Base-by-base conservation (phyloP, 2,888 invertebrate genomes). In the Drosophila picticornis region DNA sequence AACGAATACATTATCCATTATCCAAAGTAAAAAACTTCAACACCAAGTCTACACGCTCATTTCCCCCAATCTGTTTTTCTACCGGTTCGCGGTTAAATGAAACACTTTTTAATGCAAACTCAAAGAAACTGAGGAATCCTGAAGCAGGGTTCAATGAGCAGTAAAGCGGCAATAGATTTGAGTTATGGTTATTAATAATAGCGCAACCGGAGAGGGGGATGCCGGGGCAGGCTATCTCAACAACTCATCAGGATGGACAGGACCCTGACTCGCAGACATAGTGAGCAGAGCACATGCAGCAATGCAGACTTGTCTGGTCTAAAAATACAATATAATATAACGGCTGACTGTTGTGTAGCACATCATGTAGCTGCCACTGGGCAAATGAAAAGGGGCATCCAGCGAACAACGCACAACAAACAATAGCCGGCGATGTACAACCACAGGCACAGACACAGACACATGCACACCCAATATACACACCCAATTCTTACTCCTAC, bases 111-210 rank as follows among this genome's bases (percentile, higher is more conserved):
- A 61, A 69, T 52, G 46, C n/a, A 46, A 40, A 34, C 40, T 25
- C n/a, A 53, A 43, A 32, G 58, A 36, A 57, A 29, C 27, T 1
- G 50, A 56, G 50, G 43, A 64, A 72, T 71, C 68, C 79, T 80
- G 75, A 75, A 81, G 78, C 80, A 77, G 79, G 79, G 82, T 86
- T 77, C 90, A 89, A 84, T 89, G 84, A 89, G 83, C 86, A 88
- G 83, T 83, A 89, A 87, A 89, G 84, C 84, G 77, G 79, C 82
- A 86, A 90, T 90, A 88, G 90, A 90, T 91, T 89, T 91, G 90
- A 90, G 86, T 90, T 90, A 91, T 90, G 88, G 90, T 83, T 90
- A 90, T 90, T 90, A 90, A 90, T 91, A 90, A 90, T 88, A 79
- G 76, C 71, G 70, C 46, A 72, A 53, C 58, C 63, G 59, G 43